Evolutionary conservation across 2,888 invertebrate genomes (phyloP), one percentile per base, ranked within the genome.

Genomic region (Parascotia fuliginaria): DNA sequence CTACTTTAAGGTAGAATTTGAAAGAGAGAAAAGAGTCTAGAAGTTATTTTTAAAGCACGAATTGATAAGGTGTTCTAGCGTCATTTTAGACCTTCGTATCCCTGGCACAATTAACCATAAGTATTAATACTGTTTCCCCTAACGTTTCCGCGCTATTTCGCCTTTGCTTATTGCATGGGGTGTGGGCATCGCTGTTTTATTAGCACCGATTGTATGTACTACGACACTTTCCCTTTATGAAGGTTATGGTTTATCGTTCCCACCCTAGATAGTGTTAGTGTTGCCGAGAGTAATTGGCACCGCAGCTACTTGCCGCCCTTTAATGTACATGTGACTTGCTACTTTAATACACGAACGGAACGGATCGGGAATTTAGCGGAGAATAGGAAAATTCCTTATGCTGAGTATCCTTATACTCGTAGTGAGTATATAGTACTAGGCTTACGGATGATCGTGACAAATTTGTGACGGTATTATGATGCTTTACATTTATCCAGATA

Each of bases 81-180:
- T 55, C 79, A 82, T 87, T 77, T 86, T 87, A 86, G 65, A 50
- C 60, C 42, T 65, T 69, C 65, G 60, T 55, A 65, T 54, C 75
- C 76, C 80, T 72, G 83, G 69, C 70, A 87, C 89, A 89, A 89
- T 91, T 91, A 90, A 90, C 89, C 83, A 88, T 88, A 88, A 90
- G 89, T 89, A 89, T 89, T 91, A 91, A 90, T 89, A 89, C 88
- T 85, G 87, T 88, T 87, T 87, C 89, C 90, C 88, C 87, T 81
- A 80, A 86, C 77, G 85, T 88, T 89, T 88, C 87, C 83, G 83
- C 85, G 87, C 83, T 89, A 89, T 89, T 89, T 88, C 89, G 77
- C 80, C 75, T 79, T 76, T 73, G 83, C 85, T 89, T 89, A 89
- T 89, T 90, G 87, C 88, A 71, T 81, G 78, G 90, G 90, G 89